Conservation (phyloP, 2,113 vertebrate species). For the Amblyornis subalaris region DNA sequence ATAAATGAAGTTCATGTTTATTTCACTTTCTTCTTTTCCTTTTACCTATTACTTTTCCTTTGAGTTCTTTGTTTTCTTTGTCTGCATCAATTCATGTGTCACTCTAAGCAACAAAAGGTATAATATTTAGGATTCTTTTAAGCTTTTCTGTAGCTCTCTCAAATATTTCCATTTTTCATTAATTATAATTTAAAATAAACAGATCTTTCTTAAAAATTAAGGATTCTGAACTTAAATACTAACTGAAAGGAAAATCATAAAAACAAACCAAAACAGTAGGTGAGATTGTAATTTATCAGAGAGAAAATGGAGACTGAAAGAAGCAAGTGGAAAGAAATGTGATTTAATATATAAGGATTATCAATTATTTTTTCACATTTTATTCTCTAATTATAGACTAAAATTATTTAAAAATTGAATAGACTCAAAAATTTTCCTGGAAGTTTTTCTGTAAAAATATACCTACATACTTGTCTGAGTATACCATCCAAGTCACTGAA, state of each 20-base stretch:
- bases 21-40: not conserved
- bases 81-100: not conserved
- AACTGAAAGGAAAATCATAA: not conserved
- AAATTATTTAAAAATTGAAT: not conserved
- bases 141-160: not conserved
- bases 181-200: not conserved
- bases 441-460: not conserved
- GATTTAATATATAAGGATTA: not conserved
- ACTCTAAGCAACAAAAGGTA: not conserved
- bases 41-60: not conserved
- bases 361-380: not conserved
- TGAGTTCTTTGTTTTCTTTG: not conserved
- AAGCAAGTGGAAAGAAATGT: not conserved
- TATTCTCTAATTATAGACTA: not conserved
- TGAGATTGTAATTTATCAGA: not conserved
- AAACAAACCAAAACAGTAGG: not conserved
- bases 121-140: not conserved
- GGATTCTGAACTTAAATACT: not conserved
- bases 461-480: not conserved
- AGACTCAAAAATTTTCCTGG: not conserved
- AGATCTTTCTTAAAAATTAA: not conserved
- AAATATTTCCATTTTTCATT: not conserved
- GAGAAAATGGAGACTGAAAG: not conserved
- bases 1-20: not conserved
- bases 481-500: not conserved